These are phyloP conservation scores for Vanessa atalanta DNA, from an alignment of 1,140 invertebrate genomes.

Conservation along the genomic window DNA sequence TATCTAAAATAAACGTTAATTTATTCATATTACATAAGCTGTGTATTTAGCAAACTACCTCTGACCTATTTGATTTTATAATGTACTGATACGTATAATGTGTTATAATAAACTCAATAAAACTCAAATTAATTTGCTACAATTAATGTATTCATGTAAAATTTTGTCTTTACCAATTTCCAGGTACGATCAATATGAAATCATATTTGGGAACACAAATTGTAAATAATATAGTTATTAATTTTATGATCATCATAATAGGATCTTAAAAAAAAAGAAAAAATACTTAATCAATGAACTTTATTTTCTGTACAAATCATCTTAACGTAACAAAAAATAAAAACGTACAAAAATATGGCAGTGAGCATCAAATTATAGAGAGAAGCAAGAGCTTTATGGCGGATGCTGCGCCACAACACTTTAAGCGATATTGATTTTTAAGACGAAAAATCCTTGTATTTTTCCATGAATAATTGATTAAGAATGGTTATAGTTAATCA, in stretches of 20 bases:
- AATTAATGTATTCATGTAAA: too few relatives aligned
- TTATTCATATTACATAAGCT: slow-evolving; percentile 31
- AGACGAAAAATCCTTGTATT: background rate
- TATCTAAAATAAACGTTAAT: slow-evolving; percentile 27
- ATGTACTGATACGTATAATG: too few relatives aligned
- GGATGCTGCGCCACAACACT: slow-evolving; percentile 34
- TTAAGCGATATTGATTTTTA: background rate
- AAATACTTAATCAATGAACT: slow-evolving; percentile 25
- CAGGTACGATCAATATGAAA: too few relatives aligned
- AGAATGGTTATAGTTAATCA: background rate
- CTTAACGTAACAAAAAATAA: slow-evolving; percentile 59
- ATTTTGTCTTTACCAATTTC: too few relatives aligned
- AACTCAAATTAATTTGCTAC: too few relatives aligned
- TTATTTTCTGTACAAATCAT: slow-evolving; percentile 38
- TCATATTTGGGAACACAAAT: too few relatives aligned
- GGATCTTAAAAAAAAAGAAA: background rate
- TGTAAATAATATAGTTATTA: too few relatives aligned
- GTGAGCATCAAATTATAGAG: slow-evolving; percentile 53
- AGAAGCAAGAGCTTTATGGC: slow-evolving; percentile 33
- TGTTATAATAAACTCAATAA: too few relatives aligned
- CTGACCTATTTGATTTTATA: background rate
- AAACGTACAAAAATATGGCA: slow-evolving; percentile 70
- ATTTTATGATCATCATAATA: too few relatives aligned
- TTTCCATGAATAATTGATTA: slow-evolving; percentile 27
- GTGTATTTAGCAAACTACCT: slow-evolving; percentile 30